A percentile compares a stretch with the other conserved stretches of the same genome.
Conservation (phyloP, 2,888 invertebrate species). For the Machimus rusticus region DNA sequence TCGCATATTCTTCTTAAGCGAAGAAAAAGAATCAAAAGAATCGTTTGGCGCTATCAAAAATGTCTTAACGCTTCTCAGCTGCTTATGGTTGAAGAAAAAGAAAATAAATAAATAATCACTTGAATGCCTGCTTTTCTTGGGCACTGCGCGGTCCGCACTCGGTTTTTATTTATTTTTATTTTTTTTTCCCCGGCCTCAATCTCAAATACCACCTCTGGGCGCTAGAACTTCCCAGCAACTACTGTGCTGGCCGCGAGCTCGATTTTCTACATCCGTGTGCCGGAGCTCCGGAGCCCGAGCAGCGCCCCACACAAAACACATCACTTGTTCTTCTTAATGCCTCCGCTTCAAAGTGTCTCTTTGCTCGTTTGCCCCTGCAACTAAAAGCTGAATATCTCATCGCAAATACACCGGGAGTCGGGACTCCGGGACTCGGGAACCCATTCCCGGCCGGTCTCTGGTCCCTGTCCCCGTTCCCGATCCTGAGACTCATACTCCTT, state of each 20-base stretch:
- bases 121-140: neutral
- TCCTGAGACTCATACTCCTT: neutral
- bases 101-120: neutral
- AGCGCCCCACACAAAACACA: conserved; percentile 23
- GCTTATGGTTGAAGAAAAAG: neutral
- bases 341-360: conserved; percentile 33
- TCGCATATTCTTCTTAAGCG: neutral
- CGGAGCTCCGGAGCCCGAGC: neutral
- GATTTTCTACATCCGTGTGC: neutral
- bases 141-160: neutral
- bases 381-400: conserved; percentile 31
- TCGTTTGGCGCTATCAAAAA: neutral
- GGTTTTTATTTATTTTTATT: neutral
- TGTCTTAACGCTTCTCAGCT: neutral
- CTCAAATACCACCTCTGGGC: neutral
- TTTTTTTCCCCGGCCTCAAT: neutral
- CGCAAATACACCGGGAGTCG: neutral
- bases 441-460: neutral
- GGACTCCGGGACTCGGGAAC: too few relatives aligned
- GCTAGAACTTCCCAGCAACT: neutral
- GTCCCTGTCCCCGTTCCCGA: neutral
- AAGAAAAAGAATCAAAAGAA: neutral
- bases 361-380: conserved; percentile 35
- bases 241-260: conserved; percentile 18
- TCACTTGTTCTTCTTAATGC: conserved; percentile 33